Conservation (phyloP, 1,140 invertebrate genomes). For the Papilio xuthus region DNA sequence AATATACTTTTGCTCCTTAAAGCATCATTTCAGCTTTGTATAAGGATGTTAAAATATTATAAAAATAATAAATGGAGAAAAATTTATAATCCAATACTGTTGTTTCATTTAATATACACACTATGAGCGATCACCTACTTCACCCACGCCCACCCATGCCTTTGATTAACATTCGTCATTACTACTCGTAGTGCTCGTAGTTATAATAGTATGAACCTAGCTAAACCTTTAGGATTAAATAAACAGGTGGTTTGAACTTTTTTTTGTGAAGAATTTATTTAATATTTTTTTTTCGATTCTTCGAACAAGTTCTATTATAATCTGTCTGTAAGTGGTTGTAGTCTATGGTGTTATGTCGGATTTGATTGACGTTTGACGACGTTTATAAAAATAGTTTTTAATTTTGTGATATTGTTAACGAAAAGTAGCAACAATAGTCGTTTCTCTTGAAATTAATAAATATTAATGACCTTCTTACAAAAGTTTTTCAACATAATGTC, state of each 20-base stretch:
- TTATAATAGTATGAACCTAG: background rate
- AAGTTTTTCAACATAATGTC: conserved; percentile 58
- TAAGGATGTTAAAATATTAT: conserved; percentile 13
- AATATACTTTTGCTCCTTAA: conserved; percentile 16
- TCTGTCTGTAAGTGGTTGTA: background rate
- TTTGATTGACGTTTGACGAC: background rate
- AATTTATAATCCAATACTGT: background rate
- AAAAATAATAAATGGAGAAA: conserved; percentile 16
- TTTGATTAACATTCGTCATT: background rate
- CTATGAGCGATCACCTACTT: too few relatives aligned
- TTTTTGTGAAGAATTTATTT: too few relatives aligned
- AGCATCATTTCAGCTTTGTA: conserved; percentile 13
- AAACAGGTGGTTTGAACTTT: background rate
- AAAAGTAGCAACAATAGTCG: background rate
- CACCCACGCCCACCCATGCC: too few relatives aligned
- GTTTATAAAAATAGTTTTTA: conserved; percentile 22
- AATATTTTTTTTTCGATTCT: too few relatives aligned
- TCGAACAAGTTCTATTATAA: background rate
- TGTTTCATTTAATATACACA: background rate
- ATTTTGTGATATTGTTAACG: conserved; percentile 28
- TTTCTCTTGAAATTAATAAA: conserved; percentile 14
- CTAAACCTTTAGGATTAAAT: background rate
- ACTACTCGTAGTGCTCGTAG: background rate
- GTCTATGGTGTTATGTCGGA: background rate
- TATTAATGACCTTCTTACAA: conserved; percentile 14